Percentiles rank a stretch among this genome's conserved stretches.
Evolutionary conservation across 1,140 invertebrate species (phyloP).

Genomic region (Bombus balteatus): DNA sequence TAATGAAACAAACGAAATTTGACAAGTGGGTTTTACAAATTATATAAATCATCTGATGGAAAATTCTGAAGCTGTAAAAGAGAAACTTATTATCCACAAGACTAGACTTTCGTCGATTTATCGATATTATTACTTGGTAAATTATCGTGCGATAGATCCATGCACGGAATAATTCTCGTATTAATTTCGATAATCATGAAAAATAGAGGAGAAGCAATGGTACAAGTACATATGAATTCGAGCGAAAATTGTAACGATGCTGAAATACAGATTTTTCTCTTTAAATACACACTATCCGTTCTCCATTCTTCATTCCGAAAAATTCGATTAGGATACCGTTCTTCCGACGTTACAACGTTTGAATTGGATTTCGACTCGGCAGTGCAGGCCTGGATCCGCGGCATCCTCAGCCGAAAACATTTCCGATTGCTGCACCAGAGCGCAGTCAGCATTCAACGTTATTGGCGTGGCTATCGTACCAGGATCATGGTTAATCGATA

Average conservation of each 20-base stretch:
- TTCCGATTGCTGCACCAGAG: constrained; percentile 55
- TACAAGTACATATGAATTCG: no score
- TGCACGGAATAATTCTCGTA: no score
- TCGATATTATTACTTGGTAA: neutral
- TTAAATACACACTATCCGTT: neutral
- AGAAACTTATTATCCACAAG: no score
- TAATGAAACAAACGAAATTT: no score
- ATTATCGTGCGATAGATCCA: neutral
- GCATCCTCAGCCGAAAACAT: constrained; percentile 66
- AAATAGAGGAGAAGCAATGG: no score
- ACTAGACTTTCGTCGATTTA: no score
- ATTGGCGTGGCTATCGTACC: constrained; percentile 67
- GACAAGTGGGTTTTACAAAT: no score
- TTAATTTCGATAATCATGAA: no score
- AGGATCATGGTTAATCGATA: constrained; percentile 45
- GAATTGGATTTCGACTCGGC: neutral
- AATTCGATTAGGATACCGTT: neutral
- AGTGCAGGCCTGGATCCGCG: constrained; percentile 70
- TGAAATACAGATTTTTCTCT: neutral
- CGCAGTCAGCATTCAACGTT: constrained; percentile 63
- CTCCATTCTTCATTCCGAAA: neutral
- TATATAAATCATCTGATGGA: no score
- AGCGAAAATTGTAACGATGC: no score
- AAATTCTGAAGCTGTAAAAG: no score
- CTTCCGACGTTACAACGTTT: neutral